Percentiles rank a stretch among this genome's conserved stretches.
phyloP scores from a whole-genome alignment of 2,113 vertebrate genomes.

The Nycticorax nycticorax region DNA sequence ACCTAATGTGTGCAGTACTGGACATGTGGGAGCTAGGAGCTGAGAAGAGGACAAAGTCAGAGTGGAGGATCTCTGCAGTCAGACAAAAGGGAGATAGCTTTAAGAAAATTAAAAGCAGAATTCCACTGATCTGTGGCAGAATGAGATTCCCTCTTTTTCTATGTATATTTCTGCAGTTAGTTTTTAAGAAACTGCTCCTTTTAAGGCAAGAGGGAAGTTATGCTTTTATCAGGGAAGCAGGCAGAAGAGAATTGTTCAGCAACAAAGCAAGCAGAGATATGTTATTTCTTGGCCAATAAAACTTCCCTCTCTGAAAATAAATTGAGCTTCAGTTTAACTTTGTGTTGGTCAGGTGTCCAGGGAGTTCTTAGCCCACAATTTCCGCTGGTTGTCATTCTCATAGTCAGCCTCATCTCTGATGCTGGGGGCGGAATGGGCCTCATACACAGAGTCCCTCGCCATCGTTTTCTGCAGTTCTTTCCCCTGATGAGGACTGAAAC shows the following conservation, averaged over 20 bases:
- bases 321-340: not conserved
- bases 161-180: not conserved
- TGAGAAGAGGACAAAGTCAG: not conserved
- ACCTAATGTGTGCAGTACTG: not conserved
- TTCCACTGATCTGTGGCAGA: not conserved
- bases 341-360: not conserved
- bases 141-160: not conserved
- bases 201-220: not conserved
- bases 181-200: not conserved
- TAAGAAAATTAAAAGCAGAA: not conserved
- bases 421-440: not conserved
- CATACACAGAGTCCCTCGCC: fast-evolving
- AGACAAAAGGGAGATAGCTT: not conserved
- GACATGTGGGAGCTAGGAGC: not conserved
- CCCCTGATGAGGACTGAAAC: not conserved
- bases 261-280: not conserved
- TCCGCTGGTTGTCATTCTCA: not conserved
- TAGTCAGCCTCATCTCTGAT: not conserved
- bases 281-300: not conserved
- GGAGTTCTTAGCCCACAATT: not conserved
- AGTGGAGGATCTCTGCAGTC: not conserved
- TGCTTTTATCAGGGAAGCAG: not conserved
- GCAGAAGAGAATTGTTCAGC: not conserved
- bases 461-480: not conserved
- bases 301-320: not conserved